Evolutionary conservation across 2,113 vertebrate genomes (phyloP).

Genomic region (Lagopus muta): DNA sequence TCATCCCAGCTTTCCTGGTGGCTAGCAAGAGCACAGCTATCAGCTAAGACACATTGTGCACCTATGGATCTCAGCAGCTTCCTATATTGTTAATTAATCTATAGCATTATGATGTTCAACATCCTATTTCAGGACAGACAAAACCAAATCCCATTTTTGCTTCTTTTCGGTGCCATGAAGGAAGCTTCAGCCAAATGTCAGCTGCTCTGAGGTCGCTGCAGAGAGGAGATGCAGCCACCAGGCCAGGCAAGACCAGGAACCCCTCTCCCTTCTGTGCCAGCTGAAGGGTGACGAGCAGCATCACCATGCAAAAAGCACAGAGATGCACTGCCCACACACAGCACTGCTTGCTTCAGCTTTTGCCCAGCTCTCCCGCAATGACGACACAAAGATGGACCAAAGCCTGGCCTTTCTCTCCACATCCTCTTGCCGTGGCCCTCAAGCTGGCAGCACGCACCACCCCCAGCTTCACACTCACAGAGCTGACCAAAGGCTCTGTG

Average conservation of each 20-base stretch:
- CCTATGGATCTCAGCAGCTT: not conserved
- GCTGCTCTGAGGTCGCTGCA: not conserved
- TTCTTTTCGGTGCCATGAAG: not conserved
- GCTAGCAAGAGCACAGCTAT: not conserved
- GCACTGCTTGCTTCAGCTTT: not conserved
- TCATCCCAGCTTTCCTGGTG: not conserved
- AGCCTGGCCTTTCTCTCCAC: not conserved
- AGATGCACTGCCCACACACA: not conserved
- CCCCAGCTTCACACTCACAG: not conserved
- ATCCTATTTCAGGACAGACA: not conserved
- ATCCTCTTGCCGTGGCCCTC: not conserved
- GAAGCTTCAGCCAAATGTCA: not conserved
- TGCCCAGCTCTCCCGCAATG: not conserved
- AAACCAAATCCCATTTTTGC: not conserved
- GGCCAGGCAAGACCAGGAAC: not conserved
- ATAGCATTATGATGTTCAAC: not conserved
- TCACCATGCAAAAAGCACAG: not conserved
- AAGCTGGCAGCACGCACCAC: not conserved
- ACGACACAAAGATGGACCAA: not conserved
- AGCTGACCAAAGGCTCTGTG: not conserved
- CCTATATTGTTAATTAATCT: not conserved
- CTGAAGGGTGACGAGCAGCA: not conserved
- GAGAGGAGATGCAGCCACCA: not conserved
- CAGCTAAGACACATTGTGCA: fast-evolving
- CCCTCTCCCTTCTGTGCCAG: not conserved